phyloP scores from a whole-genome alignment of 2,113 vertebrate species.

The Xenopus borealis region DNA sequence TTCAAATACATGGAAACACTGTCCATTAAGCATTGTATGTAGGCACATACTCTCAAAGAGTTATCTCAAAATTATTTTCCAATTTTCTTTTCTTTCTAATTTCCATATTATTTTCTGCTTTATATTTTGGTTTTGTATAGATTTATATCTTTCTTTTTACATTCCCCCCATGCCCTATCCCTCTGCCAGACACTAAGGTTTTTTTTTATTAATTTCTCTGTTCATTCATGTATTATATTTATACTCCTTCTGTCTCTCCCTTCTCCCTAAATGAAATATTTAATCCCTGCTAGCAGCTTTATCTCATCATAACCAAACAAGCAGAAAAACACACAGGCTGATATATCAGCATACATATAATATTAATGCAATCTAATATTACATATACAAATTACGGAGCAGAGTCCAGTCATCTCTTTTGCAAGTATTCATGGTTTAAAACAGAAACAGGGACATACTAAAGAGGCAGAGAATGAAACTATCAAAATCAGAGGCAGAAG shows the following conservation, averaged over 20 bases:
- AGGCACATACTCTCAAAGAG: no score
- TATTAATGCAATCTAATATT: no score
- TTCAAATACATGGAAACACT: no score
- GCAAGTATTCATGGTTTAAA: slow-evolving; percentile 14
- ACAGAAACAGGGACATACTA: background rate
- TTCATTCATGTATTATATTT: background rate
- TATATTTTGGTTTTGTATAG: no score
- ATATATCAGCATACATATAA: background rate
- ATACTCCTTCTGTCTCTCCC: slow-evolving; percentile 4
- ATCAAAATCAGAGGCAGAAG: slow-evolving; percentile 11
- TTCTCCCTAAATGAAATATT: slow-evolving; percentile 36
- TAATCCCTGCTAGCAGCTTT: slow-evolving; percentile 36
- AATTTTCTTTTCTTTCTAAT: no score
- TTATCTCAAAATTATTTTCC: no score
- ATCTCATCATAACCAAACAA: slow-evolving; percentile 24
- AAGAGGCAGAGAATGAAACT: slow-evolving; percentile 20
- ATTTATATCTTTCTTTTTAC: background rate
- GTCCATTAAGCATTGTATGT: no score
- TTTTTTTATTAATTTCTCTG: background rate
- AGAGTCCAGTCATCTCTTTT: background rate
- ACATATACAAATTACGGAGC: no score
- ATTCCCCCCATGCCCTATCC: no score
- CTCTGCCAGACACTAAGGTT: no score
- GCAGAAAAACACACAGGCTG: slow-evolving; percentile 31
- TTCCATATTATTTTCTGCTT: no score